phyloP scores from a whole-genome alignment of 2,113 vertebrate genomes.

The Leptobrachium ailaonicum region DNA sequence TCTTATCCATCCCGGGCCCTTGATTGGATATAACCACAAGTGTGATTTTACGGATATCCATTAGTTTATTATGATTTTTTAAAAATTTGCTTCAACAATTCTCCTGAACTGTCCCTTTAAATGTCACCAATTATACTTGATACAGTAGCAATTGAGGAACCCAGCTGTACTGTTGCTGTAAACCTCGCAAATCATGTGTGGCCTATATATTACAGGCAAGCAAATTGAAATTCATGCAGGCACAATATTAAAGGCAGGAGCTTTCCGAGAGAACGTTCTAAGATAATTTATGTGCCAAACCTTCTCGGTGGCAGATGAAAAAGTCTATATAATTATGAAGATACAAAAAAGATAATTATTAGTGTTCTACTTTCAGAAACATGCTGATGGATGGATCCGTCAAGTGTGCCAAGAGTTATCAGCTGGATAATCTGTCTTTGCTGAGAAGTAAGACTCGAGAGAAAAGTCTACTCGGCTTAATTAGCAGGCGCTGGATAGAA shows the following conservation, averaged over 20 bases:
- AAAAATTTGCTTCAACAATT: no score
- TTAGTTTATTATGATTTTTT: no score
- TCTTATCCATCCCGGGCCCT: no score
- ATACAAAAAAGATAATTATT: conserved; percentile 42
- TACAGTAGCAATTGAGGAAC: neutral
- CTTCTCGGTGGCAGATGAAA: conserved; percentile 2
- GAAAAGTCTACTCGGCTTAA: conserved; percentile 40
- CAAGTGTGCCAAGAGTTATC: conserved; percentile 43
- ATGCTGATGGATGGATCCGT: conserved; percentile 40
- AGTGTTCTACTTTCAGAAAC: conserved; percentile 31
- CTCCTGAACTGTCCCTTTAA: no score
- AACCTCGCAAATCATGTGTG: no score
- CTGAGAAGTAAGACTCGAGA: conserved; percentile 16
- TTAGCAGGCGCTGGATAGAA: conserved; percentile 25
- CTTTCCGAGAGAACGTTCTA: no score
- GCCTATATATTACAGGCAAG: no score
- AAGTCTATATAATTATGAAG: conserved; percentile 40
- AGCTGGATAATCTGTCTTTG: conserved; percentile 37
- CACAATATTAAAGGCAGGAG: no score
- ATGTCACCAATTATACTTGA: neutral
- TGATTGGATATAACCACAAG: no score
- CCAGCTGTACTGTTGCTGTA: no score
- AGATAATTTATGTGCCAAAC: conserved; percentile 22
- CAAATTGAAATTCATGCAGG: no score
- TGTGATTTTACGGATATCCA: no score